Base-by-base conservation (phyloP, 2,888 invertebrate species). In the Chrysina gloriosa region DNA sequence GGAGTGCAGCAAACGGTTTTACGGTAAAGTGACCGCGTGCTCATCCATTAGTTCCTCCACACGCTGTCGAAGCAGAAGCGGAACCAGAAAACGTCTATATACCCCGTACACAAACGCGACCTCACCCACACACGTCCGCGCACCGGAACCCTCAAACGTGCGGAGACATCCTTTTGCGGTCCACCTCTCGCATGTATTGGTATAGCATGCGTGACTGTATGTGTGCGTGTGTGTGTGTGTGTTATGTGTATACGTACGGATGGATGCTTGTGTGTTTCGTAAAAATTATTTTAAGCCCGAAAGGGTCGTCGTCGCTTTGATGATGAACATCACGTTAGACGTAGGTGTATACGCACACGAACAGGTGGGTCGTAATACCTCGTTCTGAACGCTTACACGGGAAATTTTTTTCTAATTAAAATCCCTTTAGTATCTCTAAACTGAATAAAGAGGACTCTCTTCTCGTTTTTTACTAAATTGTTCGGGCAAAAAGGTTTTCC, bases 1-100 rank as follows among this genome's bases (percentile, higher is more conserved):
- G 81, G 81, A 78, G 79, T 76, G 80, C 80, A 81, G 80, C 82
- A 82, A 82, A 82, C 82, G 77, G 81, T 82, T 82, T 82, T 78
- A 81, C 82, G 80, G 79, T 81, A 77, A 80, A 81, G 79, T 79
- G 80, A 79, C 77, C 80, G 78, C 80, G 77, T 78, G 79, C 70
- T 73, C 73, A 72, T 71, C 73, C 71, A 72, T 73, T 72, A 72
- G 68, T 73, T 72, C 70, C 72, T 70, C 70, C 67, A 71, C 65
- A 70, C 58, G 58, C 34, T 31, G 58, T 58, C 58, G 58, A 47
- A 67, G 56, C 48, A 66, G 52, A 56, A 54, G 56, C 65, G 36
- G 47, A 58, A 67, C 56, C 61, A 67, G 45, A 36, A 47, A 19
- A 67, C 34, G 42, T 42, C 45, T 45, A 21, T 45, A 45, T 16